phyloP scores from a whole-genome alignment of 2,113 vertebrate species.

The Pelodiscus sinensis region DNA sequence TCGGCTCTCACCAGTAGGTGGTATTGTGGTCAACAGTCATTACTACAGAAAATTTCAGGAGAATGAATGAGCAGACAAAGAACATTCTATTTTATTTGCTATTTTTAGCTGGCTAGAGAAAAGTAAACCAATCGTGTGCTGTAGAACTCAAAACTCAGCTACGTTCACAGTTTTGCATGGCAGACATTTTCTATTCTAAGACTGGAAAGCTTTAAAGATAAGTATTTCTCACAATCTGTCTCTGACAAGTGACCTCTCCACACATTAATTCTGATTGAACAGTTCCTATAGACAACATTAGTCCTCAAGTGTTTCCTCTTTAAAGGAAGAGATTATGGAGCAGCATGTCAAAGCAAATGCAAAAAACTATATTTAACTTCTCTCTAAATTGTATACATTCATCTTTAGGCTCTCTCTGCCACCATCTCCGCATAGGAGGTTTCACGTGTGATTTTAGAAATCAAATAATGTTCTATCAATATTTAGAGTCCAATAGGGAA shows the following conservation, averaged over 20 bases:
- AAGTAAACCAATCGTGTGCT: not conserved
- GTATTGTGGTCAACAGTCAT: slow-evolving; percentile 62
- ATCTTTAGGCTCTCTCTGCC: slow-evolving; percentile 17
- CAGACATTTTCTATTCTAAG: slow-evolving; percentile 35
- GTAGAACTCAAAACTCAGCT: slow-evolving; percentile 27
- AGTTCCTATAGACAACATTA: slow-evolving; percentile 70
- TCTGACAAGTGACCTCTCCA: slow-evolving; percentile 44
- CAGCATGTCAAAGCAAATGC: not conserved
- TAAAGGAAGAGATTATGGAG: slow-evolving; percentile 44
- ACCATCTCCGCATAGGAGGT: not conserved
- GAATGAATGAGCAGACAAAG: slow-evolving; percentile 61
- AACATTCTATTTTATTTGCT: slow-evolving; percentile 55
- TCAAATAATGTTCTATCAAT: slow-evolving; percentile 20
- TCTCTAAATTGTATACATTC: not conserved
- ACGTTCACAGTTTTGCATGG: slow-evolving; percentile 2
- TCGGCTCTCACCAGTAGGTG: slow-evolving; percentile 67
- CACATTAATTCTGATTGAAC: slow-evolving; percentile 59
- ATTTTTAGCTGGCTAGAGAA: slow-evolving; percentile 33
- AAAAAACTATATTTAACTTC: slow-evolving; percentile 59
- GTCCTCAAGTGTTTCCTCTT: slow-evolving; percentile 58
- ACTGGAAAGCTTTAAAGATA: slow-evolving; percentile 25
- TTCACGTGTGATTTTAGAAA: slow-evolving; percentile 28
- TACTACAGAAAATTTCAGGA: slow-evolving; percentile 42
- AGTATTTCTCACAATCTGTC: slow-evolving; percentile 46
- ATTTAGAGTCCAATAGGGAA: not conserved